Percentiles rank a stretch among this genome's conserved stretches.
Conservation (phyloP, 2,113 vertebrate species). For the Melanotaenia duboulayi region DNA sequence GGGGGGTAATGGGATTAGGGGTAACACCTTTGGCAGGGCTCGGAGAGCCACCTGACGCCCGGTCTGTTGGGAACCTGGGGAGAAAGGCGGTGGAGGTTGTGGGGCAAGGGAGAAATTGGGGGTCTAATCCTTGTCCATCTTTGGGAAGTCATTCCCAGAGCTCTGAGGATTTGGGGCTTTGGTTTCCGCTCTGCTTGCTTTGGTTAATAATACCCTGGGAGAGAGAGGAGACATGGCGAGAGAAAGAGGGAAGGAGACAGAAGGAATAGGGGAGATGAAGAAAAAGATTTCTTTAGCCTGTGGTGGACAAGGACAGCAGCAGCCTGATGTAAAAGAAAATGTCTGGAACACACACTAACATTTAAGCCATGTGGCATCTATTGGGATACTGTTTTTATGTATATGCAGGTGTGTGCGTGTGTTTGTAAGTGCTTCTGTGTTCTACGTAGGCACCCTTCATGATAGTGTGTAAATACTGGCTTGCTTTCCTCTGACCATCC, state of each 20-base stretch:
- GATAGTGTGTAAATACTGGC: constrained; percentile 72
- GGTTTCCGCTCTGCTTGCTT: constrained; percentile 92
- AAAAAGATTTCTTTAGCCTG: constrained; percentile 75
- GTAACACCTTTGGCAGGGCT: constrained; percentile 92
- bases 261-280: constrained; percentile 71
- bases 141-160: constrained; percentile 96
- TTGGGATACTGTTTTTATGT: constrained; percentile 33
- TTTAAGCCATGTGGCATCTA: constrained; percentile 36
- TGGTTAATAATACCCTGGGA: constrained; percentile 96
- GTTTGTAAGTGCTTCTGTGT: not conserved
- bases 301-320: constrained; percentile 68
- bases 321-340: constrained; percentile 44
- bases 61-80: constrained; percentile 90
- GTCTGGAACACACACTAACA: constrained; percentile 54
- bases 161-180: constrained; percentile 87
- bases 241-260: constrained; percentile 72
- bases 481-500: constrained; percentile 62
- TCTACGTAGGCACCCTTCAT: constrained; percentile 33
- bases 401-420: constrained; percentile 11
- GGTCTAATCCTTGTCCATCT: constrained; percentile 98
- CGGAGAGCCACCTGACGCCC: constrained; percentile 96
- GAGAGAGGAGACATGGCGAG: constrained; percentile 81
- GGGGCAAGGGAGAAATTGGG: constrained; percentile 74
- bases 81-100: constrained; percentile 58
- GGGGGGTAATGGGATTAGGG: constrained; percentile 96